These are phyloP conservation scores for Hylaeus anthracinus DNA, from an alignment of 1,140 invertebrate species.

Conservation along the genomic window DNA sequence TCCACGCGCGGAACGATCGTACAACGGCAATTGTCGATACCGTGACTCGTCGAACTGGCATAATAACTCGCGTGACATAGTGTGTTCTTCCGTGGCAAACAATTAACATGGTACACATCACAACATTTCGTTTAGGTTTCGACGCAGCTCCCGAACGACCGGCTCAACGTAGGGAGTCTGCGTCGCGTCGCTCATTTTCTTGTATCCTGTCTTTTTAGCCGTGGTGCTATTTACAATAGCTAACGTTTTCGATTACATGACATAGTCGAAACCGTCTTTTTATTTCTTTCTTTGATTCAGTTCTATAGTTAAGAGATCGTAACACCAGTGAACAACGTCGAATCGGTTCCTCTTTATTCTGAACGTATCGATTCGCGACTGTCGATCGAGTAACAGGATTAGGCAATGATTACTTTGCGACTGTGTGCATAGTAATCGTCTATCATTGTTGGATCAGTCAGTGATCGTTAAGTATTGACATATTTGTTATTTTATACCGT, in stretches of 20 bases:
- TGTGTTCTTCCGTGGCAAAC: constrained; percentile 20
- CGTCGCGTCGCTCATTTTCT: background rate
- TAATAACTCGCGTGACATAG: constrained; percentile 35
- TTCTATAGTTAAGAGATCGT: constrained; percentile 55
- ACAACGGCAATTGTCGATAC: background rate
- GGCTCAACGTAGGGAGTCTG: background rate
- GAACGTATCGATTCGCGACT: background rate
- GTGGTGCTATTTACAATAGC: constrained; percentile 38
- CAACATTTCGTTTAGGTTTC: constrained; percentile 22
- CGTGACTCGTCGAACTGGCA: constrained; percentile 41
- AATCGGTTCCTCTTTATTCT: constrained; percentile 18
- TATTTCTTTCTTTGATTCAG: constrained; percentile 51
- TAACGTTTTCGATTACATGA: constrained; percentile 52
- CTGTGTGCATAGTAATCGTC: too few species aligned
- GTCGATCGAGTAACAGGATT: too few species aligned
- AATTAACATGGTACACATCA: constrained; percentile 22
- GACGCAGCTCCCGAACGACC: constrained; percentile 8
- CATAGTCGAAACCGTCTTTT: constrained; percentile 36
- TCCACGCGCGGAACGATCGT: too few species aligned
- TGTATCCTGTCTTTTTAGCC: constrained; percentile 45
- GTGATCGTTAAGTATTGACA: too few species aligned
- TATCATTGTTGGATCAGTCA: too few species aligned
- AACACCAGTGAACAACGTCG: constrained; percentile 5
- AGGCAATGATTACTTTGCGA: too few species aligned
- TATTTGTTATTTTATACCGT: too few species aligned